Base-by-base conservation (phyloP, 2,888 invertebrate species). In the Kuschelorhynchus macadamiae region DNA sequence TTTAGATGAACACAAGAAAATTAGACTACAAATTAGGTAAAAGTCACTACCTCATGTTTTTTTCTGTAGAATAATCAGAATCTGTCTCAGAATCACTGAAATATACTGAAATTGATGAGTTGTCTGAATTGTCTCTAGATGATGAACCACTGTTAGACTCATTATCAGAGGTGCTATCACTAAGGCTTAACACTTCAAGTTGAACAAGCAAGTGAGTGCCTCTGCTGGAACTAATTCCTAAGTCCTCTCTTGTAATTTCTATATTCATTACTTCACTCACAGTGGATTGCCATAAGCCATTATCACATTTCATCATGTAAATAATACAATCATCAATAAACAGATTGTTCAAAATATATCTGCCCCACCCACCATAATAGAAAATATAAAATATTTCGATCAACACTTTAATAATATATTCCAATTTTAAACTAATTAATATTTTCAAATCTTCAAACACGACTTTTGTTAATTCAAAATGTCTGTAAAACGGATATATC, bases 251-350 rank as follows among this genome's bases (percentile, higher is more conserved):
- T 11, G 72, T 71, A 11, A 84, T 78, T 20, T 70, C 61, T 0
- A 87, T 80, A 68, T 85, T 83, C 1, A 83, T 80, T 53, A 89
- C 81, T 71, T 86, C 84, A 49, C 86, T 83, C 36, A 83, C 83
- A 8, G 88, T 79, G 65, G 86, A 85, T 73, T 78, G 86, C 83
- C 84, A 84, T 73, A 85, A 89, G 81, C 78, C 82, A 74, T 78
- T 87, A 74, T 82, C 83, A 82, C 86, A 89, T 79, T 90, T 90
- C 83, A 95, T 95, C 25, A 95, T 84, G 87, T 94, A 96, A 46
- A 92, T 87, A 76, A 94, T 88, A 80, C 95, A 96, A 82, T 96
- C 95, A 73, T 91, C 92, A 56, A 96, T 90, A 78, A 94, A 96
- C 3, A 96, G 83, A 79, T 95, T 92, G 82, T 96, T 96, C 16